Evolutionary conservation across 1,140 invertebrate species (phyloP).

Genomic region (Cylas formicarius): DNA sequence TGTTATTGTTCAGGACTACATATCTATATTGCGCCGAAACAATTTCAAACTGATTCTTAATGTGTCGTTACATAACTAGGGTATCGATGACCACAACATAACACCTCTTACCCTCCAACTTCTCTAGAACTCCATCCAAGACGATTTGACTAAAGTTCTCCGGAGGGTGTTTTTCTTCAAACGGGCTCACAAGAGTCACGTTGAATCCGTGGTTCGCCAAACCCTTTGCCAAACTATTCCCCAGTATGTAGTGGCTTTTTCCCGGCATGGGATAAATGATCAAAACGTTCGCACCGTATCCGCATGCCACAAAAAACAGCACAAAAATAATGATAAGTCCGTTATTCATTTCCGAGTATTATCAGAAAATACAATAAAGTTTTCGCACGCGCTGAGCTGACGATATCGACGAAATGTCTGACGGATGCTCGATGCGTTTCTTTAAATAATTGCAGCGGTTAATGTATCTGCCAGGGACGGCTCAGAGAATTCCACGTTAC

Average conservation of each 20-base stretch:
- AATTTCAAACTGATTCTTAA: neutral
- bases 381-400: too few species aligned
- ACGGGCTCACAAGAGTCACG: constrained; percentile 29
- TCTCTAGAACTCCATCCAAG: constrained; percentile 5
- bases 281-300: constrained; percentile 26
- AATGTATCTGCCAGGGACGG: too few species aligned
- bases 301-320: neutral
- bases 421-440: too few species aligned
- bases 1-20: too few species aligned
- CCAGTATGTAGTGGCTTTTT: constrained; percentile 39
- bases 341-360: too few species aligned
- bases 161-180: constrained; percentile 18
- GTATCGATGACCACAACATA: neutral
- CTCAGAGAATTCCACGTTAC: too few species aligned
- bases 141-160: constrained; percentile 18
- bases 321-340: neutral
- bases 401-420: too few species aligned
- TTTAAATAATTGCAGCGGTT: too few species aligned
- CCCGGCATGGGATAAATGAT: constrained; percentile 29
- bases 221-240: constrained; percentile 30
- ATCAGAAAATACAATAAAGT: too few species aligned
- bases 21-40: too few species aligned
- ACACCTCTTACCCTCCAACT: constrained; percentile 2
- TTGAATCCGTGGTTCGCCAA: constrained; percentile 34
- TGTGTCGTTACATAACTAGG: constrained; percentile 5